These are phyloP conservation scores for Oncorhynchus masou DNA, from an alignment of 2,113 vertebrate genomes.

Conservation along the genomic window DNA sequence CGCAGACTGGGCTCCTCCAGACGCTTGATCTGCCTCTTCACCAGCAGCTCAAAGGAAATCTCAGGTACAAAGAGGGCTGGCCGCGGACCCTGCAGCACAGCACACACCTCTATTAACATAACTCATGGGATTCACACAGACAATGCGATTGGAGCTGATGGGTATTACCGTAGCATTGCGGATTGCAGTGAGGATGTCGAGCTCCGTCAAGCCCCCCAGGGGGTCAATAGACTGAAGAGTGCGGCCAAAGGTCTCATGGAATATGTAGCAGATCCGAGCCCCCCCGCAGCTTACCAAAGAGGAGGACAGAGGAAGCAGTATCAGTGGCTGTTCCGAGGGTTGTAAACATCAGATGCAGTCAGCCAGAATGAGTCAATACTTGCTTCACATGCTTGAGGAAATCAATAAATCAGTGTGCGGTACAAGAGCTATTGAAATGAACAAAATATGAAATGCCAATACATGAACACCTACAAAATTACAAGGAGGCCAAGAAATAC, in stretches of 20 bases:
- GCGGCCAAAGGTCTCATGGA: conserved; percentile 81
- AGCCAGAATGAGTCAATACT: conserved; percentile 56
- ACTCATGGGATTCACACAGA: conserved; percentile 1
- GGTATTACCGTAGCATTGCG: conserved; percentile 73
- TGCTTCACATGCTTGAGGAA: conserved; percentile 39
- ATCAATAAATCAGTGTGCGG: conserved; percentile 28
- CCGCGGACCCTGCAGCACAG: conserved; percentile 70
- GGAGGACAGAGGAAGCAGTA: conserved; percentile 15
- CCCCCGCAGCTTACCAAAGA: conserved; percentile 72
- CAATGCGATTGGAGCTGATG: conserved; percentile 1
- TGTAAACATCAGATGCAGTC: conserved; percentile 48
- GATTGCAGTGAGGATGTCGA: conserved; percentile 81
- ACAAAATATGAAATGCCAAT: conserved; percentile 17
- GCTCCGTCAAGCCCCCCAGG: conserved; percentile 73
- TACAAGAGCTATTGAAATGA: conserved; percentile 23
- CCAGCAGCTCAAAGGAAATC: conserved; percentile 80
- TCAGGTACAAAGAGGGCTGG: conserved; percentile 81
- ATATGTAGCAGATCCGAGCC: conserved; percentile 82
- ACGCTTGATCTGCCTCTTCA: conserved; percentile 81
- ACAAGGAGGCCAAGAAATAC: background rate
- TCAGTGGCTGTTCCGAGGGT: conserved; percentile 18
- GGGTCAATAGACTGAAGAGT: conserved; percentile 81
- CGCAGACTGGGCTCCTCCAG: conserved; percentile 80
- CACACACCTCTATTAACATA: background rate
- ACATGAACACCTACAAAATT: background rate